Evolutionary conservation across 2,113 vertebrate species (phyloP), one percentile per base, ranked within the genome.

Genomic region (Todiramphus saurophagus): DNA sequence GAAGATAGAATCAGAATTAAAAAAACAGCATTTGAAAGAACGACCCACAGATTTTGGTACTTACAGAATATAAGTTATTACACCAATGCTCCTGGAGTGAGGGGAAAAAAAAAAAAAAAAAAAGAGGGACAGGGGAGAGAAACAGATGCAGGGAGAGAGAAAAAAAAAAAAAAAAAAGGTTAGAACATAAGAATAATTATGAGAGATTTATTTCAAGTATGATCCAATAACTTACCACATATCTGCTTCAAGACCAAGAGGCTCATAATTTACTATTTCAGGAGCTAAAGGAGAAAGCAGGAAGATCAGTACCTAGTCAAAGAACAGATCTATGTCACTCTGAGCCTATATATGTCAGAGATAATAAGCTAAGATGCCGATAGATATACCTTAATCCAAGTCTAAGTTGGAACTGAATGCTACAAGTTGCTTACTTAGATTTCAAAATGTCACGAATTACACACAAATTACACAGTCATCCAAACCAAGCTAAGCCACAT

Each of bases 181-280:
- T 95, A 96, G 85, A 94, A 84, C 51, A 39, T 43, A 56, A 66
- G 51, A 92, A 95, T 43, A 94, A 94, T 83, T 44, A 62, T 11
- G 24, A 84, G 25, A 87, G 24, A 63, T 33, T 35, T 78, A 87
- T 33, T 60, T 97, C 64, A 97, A 95, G 69, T 92, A 70, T 96
- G 70, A 86, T 73, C 50, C 59, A 93, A 41, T 60, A 96, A 96
- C 99, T 99, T 98, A 99, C 99, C 99, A 99, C 99, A 99, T 99
- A 97, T 99, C 99, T 62, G 99, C 99, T 98, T 99, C 99, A 78
- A 99, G 98, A 91, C 99, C 99, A 92, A 99, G 97, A 35, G 99
- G 99, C 75, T 99, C 99, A 95, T 99, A 99, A 97, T 99, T 99
- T 74, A 99, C 99, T 81, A 99, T 99, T 97, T 99, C 99, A 92